Evolutionary conservation across 2,888 invertebrate species (phyloP).

Genomic region (Notodonta dromedarius): DNA sequence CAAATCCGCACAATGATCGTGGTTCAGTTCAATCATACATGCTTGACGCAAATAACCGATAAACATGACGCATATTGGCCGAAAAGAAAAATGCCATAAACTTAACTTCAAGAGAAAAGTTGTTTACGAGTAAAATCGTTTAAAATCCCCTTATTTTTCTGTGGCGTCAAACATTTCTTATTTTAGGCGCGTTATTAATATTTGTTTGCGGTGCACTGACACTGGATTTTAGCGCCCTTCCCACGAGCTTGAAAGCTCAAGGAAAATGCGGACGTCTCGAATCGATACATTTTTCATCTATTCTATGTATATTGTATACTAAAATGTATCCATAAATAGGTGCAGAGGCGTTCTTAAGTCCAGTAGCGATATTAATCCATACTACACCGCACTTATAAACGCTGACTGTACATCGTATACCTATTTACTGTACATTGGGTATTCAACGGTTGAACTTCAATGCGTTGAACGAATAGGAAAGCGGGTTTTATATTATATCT

Average conservation of each 20-base stretch:
- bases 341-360: no score
- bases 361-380: no score
- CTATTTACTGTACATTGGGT: no score
- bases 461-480: no score
- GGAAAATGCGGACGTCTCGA: background rate
- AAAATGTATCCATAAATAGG: background rate
- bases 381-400: no score
- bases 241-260: constrained; percentile 9
- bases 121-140: constrained; percentile 21
- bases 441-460: no score
- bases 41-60: background rate
- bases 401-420: no score
- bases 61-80: constrained; percentile 20
- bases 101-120: constrained; percentile 18
- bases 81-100: constrained; percentile 4
- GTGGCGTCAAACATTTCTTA: constrained; percentile 31
- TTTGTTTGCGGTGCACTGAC: constrained; percentile 37
- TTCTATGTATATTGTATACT: no score
- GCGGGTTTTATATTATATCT: background rate
- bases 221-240: constrained; percentile 15
- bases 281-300: background rate
- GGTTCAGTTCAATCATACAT: background rate
- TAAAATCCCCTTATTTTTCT: constrained; percentile 35
- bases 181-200: constrained; percentile 37
- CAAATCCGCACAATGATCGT: background rate